Base-by-base conservation (phyloP, 2,797 vertebrate genomes). In the Micrastur ruficollis region DNA sequence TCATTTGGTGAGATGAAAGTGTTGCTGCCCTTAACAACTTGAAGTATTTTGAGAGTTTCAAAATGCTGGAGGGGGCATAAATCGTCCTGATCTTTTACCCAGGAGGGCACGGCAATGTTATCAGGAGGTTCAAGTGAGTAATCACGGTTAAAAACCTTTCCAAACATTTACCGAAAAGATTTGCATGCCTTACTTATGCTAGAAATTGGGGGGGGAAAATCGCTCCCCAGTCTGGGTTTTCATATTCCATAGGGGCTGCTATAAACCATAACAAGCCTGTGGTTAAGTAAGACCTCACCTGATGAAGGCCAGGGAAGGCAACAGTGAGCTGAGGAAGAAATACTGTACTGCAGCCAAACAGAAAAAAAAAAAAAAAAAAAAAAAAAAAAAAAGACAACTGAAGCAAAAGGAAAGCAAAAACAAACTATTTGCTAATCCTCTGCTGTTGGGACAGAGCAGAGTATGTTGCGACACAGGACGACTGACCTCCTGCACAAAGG, bases 391-490 rank as follows among this genome's bases (percentile, higher is more conserved):
- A 19, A 19, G 18, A 18, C 17, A 17, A 18, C 44, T 44, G 44
- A 44, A 44, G 7, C 11, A 16, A 23, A 67, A 46, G 9, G 21
- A 59, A 61, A 74, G 27, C 1, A 15, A 31, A 65, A 73, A 40
- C 34, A 40, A 65, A 25, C 23, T 23, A 22, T 63, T 40, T 19
- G n/a, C n/a, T 44, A 23, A 44, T 8, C 36, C 36, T 58, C 20
- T 12, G 40, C 31, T 42, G 5, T 40, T 12, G 13, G 42, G 49
- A 56, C 26, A 26, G 23, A 21, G 26, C 25, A 20, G 40, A 20
- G 12, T 1, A 7, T 1, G 8, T 47, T 25, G 32, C 4, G 1
- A 42, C 20, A 17, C 9, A 7, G 42, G 38, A 58, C 23, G 6
- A 25, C 26, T 14, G 42, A 11, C 19, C 26, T 56, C 44, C 40